phyloP scores from a whole-genome alignment of 92 coral and sea anemone genomes.

The Bergia puertoricense region DNA sequence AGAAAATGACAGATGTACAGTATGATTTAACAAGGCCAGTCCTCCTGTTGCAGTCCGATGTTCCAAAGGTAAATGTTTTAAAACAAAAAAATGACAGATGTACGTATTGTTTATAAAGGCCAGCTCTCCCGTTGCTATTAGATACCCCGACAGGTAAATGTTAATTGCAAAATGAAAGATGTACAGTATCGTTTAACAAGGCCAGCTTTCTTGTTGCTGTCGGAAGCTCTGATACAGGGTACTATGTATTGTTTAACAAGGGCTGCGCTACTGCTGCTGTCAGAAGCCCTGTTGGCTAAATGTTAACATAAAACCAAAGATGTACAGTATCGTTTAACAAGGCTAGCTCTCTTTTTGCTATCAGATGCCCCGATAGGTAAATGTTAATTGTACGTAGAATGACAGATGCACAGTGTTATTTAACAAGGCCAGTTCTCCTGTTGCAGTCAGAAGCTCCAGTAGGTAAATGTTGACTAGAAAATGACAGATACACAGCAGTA shows the following conservation, averaged over 20 bases:
- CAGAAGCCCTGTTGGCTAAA: constrained; percentile 81
- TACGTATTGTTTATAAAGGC: constrained; percentile 37
- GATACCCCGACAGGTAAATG: constrained; percentile 78
- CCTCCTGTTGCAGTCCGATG: constrained; percentile 66
- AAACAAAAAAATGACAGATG: too few species aligned
- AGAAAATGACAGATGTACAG: neutral
- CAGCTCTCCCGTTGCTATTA: constrained; percentile 71
- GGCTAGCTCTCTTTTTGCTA: constrained; percentile 67
- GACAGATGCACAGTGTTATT: neutral
- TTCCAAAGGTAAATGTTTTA: constrained; percentile 70
- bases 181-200: constrained; percentile 47
- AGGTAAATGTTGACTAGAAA: constrained; percentile 56
- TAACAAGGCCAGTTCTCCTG: constrained; percentile 25
- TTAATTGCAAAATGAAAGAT: neutral
- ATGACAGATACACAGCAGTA: neutral
- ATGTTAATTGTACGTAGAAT: neutral
- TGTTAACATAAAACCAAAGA: neutral
- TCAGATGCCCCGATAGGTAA: constrained; percentile 84
- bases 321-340: constrained; percentile 27
- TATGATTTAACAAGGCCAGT: neutral
- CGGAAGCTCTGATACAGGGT: constrained; percentile 66
- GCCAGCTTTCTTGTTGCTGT: constrained; percentile 70
- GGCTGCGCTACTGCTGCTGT: constrained; percentile 62
- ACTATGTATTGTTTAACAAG: neutral
- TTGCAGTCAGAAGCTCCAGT: constrained; percentile 69